Base-by-base conservation (phyloP, 2,113 vertebrate genomes). In the Oceanites oceanicus region DNA sequence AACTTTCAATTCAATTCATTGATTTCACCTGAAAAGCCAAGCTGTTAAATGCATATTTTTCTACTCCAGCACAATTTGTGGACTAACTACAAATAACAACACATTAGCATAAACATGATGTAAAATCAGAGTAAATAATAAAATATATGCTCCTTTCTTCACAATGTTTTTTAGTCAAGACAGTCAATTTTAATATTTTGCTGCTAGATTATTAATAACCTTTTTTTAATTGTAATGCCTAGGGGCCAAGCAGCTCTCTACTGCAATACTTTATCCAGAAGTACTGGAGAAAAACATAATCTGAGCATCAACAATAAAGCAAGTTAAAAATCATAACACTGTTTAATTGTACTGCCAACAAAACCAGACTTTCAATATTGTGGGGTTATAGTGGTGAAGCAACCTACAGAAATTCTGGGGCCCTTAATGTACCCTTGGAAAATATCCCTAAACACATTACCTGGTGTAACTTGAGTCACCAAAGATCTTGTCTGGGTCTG, bases 401-500 rank as follows among this genome's bases (percentile, higher is more conserved):
- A 63, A 26, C 25, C 27, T 29, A 29, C 29, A 70, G 55, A 34
- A 79, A 44, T n/a, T 49, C 58, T 21, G 20, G 7, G 9, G 16
- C 16, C 34, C 10, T 50, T 88, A 22, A 16, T 1, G 7, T 15
- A n/a, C 15, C 36, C n/a, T 25, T 0, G 1, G 15, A 16, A 26
- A 12, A 80, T 67, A 16, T 13, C 20, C 34, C 53, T 34, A 5
- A 74, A 11, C 22, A 30, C 8, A 13, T 92, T 98, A 99, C 99
- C 98, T 98, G 97, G 96, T 4, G 98, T 98, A 38, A 99, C 99
- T 70, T 98, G 99, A 72, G 98, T 98, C 80, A 99, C 98, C 90
- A 99, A 78, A 11, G 99, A 98, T 73, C 99, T 98, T 0, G 98
- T 97, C 96, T 99, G 99, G 12, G 98, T 97, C 96, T 98, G 99